A percentile compares a stretch with the other conserved stretches of the same genome.
phyloP scores from a whole-genome alignment of 1,140 invertebrate species.

The Asbolus verrucosus region DNA sequence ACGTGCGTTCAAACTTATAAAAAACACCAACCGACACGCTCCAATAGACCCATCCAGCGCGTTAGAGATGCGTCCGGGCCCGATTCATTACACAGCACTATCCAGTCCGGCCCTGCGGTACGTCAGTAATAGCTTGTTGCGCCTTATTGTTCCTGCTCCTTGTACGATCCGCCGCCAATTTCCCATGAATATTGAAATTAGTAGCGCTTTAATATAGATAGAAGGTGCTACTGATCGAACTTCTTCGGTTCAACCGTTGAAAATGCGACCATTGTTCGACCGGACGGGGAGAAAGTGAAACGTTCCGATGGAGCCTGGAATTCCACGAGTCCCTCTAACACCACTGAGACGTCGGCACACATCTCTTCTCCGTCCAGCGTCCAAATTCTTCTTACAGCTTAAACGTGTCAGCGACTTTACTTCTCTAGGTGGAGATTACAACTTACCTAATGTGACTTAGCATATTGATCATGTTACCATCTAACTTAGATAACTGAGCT shows the following conservation, averaged over 20 bases:
- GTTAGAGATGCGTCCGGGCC: conserved; percentile 20
- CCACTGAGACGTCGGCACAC: too few relatives aligned
- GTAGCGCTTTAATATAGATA: conserved; percentile 42
- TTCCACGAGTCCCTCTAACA: too few relatives aligned
- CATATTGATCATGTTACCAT: too few relatives aligned
- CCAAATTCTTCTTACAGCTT: too few relatives aligned
- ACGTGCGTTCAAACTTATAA: conserved; percentile 55
- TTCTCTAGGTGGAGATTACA: too few relatives aligned
- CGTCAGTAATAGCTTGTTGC: conserved; percentile 25
- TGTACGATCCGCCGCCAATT: conserved; percentile 40
- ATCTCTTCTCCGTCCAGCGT: too few relatives aligned
- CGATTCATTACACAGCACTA: neutral
- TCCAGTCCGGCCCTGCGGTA: conserved; percentile 43
- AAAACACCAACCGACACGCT: conserved; percentile 53
- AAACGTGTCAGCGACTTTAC: too few relatives aligned
- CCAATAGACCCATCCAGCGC: conserved; percentile 45
- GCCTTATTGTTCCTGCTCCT: conserved; percentile 43
- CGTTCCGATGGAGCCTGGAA: too few relatives aligned
- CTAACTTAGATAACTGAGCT: too few relatives aligned
- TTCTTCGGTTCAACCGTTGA: conserved; percentile 10
- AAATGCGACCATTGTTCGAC: conserved; percentile 13
- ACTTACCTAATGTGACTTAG: too few relatives aligned
- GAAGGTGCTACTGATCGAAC: conserved; percentile 26
- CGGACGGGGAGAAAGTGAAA: conserved; percentile 30
- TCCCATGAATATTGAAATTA: conserved; percentile 50